phyloP scores from a whole-genome alignment of 1,140 invertebrate species.

The Saccostrea glomerata region DNA sequence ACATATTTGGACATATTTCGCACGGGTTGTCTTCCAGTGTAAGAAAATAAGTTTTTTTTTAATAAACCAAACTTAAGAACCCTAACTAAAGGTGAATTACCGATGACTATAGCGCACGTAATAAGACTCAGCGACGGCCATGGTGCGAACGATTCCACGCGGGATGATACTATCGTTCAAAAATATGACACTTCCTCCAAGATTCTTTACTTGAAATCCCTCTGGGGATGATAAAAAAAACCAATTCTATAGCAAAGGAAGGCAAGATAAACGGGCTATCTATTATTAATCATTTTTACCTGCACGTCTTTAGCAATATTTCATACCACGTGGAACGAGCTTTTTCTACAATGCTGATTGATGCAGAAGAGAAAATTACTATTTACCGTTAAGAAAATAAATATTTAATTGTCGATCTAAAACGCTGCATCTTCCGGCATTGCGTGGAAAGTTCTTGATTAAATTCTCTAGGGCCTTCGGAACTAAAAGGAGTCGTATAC shows the following conservation, averaged over 20 bases:
- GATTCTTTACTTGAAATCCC: background rate
- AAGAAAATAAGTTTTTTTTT: background rate
- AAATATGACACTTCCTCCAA: background rate
- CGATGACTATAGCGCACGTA: background rate
- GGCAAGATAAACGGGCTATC: constrained; percentile 16
- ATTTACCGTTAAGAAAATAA: constrained; percentile 49
- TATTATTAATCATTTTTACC: constrained; percentile 39
- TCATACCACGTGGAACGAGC: constrained; percentile 21
- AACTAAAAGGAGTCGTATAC: constrained; percentile 2
- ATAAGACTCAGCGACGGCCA: background rate
- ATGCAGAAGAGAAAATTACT: constrained; percentile 42
- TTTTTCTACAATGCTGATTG: constrained; percentile 24
- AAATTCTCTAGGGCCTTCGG: constrained; percentile 29
- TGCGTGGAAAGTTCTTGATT: constrained; percentile 28
- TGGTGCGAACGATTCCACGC: background rate
- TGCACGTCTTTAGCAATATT: constrained; percentile 31
- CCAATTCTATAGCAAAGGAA: background rate
- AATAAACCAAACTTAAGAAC: background rate
- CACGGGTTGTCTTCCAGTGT: background rate
- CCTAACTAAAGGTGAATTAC: background rate
- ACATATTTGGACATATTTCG: background rate
- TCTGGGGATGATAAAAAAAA: background rate
- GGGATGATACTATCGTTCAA: background rate
- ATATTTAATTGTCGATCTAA: constrained; percentile 45
- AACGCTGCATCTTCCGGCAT: constrained; percentile 38